A percentile compares a stretch with the other conserved stretches of the same genome.
Conservation (phyloP, 1,140 invertebrate species). For the Ceratoteleas bidentatus region DNA sequence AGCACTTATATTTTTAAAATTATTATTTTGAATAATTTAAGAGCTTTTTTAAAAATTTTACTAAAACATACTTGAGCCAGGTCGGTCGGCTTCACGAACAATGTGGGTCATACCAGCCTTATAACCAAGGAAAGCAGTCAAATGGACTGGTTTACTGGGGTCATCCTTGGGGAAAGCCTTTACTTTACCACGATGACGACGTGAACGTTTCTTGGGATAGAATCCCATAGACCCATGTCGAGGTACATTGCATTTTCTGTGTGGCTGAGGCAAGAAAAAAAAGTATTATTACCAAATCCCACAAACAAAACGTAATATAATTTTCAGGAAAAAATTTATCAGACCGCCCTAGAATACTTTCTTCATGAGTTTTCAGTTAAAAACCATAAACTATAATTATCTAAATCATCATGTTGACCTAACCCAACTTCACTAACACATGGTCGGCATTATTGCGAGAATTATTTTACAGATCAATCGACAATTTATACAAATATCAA, state of each 20-base stretch:
- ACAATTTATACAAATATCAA: too few species aligned
- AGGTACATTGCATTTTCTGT: conserved; percentile 99
- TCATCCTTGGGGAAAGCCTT: conserved; percentile 99
- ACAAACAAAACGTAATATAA: not conserved
- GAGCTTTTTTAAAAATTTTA: too few species aligned
- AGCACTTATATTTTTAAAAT: not conserved
- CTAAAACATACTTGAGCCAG: conserved; percentile 95
- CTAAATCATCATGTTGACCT: conserved; percentile 70
- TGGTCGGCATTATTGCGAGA: too few species aligned
- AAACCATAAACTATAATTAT: conserved; percentile 72
- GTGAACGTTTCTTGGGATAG: conserved; percentile 98
- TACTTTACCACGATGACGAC: conserved; percentile 97
- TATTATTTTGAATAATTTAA: too few species aligned
- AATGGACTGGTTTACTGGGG: conserved; percentile 96
- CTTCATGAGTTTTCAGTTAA: conserved; percentile 70
- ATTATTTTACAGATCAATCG: too few species aligned
- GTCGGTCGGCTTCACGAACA: conserved; percentile 98
- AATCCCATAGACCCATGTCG: conserved; percentile 99
- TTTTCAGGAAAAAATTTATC: conserved; percentile 37
- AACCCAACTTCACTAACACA: too few species aligned
- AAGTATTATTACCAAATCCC: conserved; percentile 1
- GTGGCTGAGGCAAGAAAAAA: conserved; percentile 93
- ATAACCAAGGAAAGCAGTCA: conserved; percentile 98
- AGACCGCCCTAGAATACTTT: conserved; percentile 74
- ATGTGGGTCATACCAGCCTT: conserved; percentile 99